phyloP scores from a whole-genome alignment of 2,113 vertebrate species.

The Lepidiolamprologus cunningtoni region DNA sequence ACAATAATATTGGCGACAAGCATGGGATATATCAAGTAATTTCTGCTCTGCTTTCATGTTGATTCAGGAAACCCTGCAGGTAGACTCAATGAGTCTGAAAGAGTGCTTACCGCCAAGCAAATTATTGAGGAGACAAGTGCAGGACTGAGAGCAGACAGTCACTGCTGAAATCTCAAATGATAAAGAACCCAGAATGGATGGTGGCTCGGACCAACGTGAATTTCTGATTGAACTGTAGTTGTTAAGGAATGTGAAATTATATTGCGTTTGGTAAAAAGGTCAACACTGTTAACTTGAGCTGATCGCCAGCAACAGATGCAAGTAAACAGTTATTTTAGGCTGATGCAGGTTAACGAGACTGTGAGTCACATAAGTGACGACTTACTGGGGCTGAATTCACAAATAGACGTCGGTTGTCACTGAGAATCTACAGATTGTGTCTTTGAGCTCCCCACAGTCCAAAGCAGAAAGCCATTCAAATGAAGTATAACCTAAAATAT shows the following conservation, averaged over 20 bases:
- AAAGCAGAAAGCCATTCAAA: background rate
- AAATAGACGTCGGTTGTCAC: background rate
- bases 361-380: background rate
- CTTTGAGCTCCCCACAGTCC: background rate
- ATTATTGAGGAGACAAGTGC: background rate
- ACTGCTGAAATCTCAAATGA: background rate
- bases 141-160: background rate
- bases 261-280: background rate
- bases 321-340: background rate
- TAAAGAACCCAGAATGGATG: background rate
- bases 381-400: background rate
- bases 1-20: background rate
- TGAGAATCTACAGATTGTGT: background rate
- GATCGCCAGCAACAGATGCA: background rate
- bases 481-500: background rate
- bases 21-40: background rate
- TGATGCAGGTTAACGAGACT: background rate
- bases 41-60: background rate
- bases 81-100: background rate
- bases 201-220: background rate
- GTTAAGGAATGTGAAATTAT: background rate
- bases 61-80: background rate
- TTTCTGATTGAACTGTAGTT: background rate
- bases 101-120: background rate
- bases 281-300: background rate